Evolutionary conservation across 2,113 vertebrate genomes (phyloP), one percentile per base, ranked within the genome.

Genomic region (Meles meles): DNA sequence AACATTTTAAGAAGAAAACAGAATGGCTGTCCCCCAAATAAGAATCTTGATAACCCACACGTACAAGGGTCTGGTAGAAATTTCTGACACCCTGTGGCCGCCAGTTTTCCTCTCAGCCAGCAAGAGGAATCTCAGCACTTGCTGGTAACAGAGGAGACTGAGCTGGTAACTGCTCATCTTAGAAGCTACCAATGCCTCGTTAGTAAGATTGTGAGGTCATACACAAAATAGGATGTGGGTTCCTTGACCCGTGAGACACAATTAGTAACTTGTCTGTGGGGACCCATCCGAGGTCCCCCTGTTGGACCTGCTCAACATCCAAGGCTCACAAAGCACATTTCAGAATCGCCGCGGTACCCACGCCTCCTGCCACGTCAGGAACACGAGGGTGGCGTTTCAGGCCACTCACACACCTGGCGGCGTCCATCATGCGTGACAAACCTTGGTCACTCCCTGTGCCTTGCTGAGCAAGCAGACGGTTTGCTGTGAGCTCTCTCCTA

Each of bases 401-500:
- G 29, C 37, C 37, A 2, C 2, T 10, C 21, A 7, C 15, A 17
- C 61, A 2, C 39, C 13, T 1, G 0, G 52, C 31, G 5, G 5
- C 18, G 10, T 87, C 72, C 2, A 0, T 1, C 27, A 23, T 6
- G 13, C 61, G 10, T 6, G 65, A 6, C 52, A 17, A 18, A 14
- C 10, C 5, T 25, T 2, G 34, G 8, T 59, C 20, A 61, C 39
- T n/a, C 13, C 47, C 47, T 25, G 21, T 17, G 15, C 39, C 49
- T 44, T 1, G 0, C 44, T 23, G 17, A 21, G 42, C 0, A 0
- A 44, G 42, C 47, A 7, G 29, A 77, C 2, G 0, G 59, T 37
- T 76, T 44, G 15, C 44, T 44, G 1, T 17, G 69, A n/a, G 23
- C 37, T 17, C 42, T 52, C 55, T 25, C 63, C 55, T 52, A 52